phyloP scores from a whole-genome alignment of 30 jellyfish, hydroid and myxozoan genomes.

The Chrysaora quinquecirrha region DNA sequence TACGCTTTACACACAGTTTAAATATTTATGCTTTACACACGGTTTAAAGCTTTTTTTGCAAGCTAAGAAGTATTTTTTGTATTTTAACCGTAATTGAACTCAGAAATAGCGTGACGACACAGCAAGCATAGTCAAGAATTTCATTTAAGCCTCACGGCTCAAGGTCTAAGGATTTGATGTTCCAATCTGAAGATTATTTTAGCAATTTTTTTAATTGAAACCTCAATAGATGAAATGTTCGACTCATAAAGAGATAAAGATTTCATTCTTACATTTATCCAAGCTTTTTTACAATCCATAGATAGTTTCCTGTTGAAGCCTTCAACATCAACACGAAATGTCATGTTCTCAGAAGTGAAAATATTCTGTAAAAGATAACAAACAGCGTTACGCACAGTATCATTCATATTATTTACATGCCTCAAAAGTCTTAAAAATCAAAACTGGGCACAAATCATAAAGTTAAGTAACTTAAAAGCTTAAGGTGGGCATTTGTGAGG shows the following conservation, averaged over 20 bases:
- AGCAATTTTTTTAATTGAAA: no score
- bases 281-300: slow-evolving; percentile 46
- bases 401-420: not conserved
- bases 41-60: not conserved
- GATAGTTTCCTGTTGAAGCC: slow-evolving; percentile 70
- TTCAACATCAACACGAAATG: slow-evolving; percentile 75
- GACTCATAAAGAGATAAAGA: no score
- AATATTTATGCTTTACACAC: no score
- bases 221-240: not conserved
- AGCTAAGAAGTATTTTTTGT: no score
- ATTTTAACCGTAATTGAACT: no score
- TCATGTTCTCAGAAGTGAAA: slow-evolving; percentile 14
- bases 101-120: not conserved
- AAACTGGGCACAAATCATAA: not conserved
- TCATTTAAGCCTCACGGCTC: no score
- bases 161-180: not conserved
- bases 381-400: no score
- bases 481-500: not conserved
- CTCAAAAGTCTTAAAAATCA: not conserved
- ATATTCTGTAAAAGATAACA: not conserved
- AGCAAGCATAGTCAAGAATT: not conserved
- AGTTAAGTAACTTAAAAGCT: no score
- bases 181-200: not conserved
- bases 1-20: not conserved
- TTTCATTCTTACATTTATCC: slow-evolving; percentile 89